These are phyloP conservation scores for Anguilla japonica DNA, from an alignment of 2,113 vertebrate genomes.

Conservation along the genomic window DNA sequence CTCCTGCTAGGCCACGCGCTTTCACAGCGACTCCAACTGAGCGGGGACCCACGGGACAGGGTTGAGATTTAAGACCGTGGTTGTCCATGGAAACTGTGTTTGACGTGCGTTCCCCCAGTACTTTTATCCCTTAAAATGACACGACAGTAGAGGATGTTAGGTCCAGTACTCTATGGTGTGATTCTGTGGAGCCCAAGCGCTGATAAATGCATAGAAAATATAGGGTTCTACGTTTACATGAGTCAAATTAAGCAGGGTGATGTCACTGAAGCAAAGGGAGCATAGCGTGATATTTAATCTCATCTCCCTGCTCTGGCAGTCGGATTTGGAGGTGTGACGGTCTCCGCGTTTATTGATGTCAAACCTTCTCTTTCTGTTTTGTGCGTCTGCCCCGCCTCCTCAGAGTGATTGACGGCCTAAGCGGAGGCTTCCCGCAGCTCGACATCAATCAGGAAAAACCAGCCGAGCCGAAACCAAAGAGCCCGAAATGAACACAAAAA, in stretches of 20 bases:
- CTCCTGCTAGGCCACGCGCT: background rate
- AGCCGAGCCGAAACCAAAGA: conserved; percentile 27
- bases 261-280: background rate
- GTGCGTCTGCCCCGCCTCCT: conserved; percentile 67
- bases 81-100: background rate
- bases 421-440: conserved; percentile 53
- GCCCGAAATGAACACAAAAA: background rate
- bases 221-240: background rate
- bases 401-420: conserved; percentile 65
- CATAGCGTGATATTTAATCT: background rate
- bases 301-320: background rate
- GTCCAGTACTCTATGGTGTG: background rate
- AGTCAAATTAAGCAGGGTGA: background rate
- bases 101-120: background rate
- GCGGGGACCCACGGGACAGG: background rate
- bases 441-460: conserved; percentile 48
- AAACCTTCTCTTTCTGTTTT: background rate
- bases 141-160: background rate
- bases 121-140: background rate
- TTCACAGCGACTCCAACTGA: background rate
- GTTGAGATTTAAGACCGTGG: background rate
- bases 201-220: background rate
- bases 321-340: background rate
- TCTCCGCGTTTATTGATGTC: background rate
- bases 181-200: background rate